These are phyloP conservation scores for Metopolophium dirhodum DNA, from an alignment of 1,140 invertebrate genomes.

Conservation along the genomic window DNA sequence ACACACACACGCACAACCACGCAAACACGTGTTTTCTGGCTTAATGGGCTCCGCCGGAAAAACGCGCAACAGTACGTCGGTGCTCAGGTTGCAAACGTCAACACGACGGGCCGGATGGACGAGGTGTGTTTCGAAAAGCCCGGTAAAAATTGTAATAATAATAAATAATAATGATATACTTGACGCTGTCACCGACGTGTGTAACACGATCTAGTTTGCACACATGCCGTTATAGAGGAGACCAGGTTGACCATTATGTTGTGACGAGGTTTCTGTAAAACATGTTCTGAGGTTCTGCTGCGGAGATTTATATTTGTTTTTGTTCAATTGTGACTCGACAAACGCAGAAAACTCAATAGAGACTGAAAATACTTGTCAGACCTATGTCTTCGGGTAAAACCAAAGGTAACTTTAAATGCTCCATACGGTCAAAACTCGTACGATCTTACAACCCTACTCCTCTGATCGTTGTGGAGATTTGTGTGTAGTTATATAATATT, in stretches of 20 bases:
- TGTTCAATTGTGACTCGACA: background rate
- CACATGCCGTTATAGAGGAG: background rate
- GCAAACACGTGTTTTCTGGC: background rate
- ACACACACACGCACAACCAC: too few relatives aligned
- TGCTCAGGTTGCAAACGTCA: background rate
- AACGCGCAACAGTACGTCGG: background rate
- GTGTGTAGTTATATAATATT: too few relatives aligned
- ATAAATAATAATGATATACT: slow-evolving; percentile 14
- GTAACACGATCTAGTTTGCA: background rate
- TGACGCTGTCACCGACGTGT: background rate
- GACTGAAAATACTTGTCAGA: background rate
- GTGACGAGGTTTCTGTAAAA: background rate
- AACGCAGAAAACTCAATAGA: background rate
- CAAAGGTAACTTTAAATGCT: background rate
- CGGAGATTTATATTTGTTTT: background rate
- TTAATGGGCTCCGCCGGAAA: background rate
- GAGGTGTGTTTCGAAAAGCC: background rate
- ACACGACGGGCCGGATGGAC: too few relatives aligned
- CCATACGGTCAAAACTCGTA: background rate
- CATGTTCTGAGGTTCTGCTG: background rate
- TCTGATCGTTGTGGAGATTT: too few relatives aligned
- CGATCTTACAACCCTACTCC: too few relatives aligned
- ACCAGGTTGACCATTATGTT: background rate
- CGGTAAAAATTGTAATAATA: background rate
- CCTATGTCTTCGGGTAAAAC: background rate